Conservation (phyloP, 1,140 invertebrate species). For the Drosophila asahinai region DNA sequence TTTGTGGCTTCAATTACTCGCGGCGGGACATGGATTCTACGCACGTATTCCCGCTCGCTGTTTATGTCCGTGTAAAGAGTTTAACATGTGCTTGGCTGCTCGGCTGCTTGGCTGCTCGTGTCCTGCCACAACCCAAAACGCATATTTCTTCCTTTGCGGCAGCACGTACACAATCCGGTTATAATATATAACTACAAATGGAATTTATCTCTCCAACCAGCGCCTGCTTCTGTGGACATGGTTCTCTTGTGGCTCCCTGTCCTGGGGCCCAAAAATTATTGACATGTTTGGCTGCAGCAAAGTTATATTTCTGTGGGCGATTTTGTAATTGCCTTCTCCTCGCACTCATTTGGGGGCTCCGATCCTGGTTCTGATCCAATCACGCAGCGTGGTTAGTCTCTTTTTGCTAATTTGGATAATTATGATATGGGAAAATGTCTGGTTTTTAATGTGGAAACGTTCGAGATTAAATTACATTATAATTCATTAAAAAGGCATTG, state of each 20-base stretch:
- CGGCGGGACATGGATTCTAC: constrained; percentile 64
- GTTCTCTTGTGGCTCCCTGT: not conserved
- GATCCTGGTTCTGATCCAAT: constrained; percentile 17
- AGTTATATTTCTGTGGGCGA: constrained; percentile 11
- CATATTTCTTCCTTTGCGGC: constrained; percentile 46
- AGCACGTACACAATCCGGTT: constrained; percentile 59
- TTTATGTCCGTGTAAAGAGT: constrained; percentile 82
- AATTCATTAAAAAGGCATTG: not conserved
- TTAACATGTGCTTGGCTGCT: constrained; percentile 71
- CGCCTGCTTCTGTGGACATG: not conserved
- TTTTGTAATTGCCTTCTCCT: constrained; percentile 40
- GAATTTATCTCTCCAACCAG: constrained; percentile 50
- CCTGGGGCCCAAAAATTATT: constrained; percentile 50
- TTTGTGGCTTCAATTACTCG: constrained; percentile 73
- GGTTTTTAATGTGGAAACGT: not conserved
- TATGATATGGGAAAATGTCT: not conserved
- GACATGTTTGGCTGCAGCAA: constrained; percentile 38
- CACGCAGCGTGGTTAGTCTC: constrained; percentile 3
- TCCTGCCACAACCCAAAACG: constrained; percentile 55
- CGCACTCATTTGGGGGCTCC: not conserved
- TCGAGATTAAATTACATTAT: not conserved
- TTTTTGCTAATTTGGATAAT: not conserved
- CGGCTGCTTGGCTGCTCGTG: not conserved
- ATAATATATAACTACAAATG: constrained; percentile 65
- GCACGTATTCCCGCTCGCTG: constrained; percentile 74